Percentiles rank a stretch among this genome's conserved stretches.
phyloP scores from a whole-genome alignment of 2,797 vertebrate genomes.

The Anguilla anguilla region DNA sequence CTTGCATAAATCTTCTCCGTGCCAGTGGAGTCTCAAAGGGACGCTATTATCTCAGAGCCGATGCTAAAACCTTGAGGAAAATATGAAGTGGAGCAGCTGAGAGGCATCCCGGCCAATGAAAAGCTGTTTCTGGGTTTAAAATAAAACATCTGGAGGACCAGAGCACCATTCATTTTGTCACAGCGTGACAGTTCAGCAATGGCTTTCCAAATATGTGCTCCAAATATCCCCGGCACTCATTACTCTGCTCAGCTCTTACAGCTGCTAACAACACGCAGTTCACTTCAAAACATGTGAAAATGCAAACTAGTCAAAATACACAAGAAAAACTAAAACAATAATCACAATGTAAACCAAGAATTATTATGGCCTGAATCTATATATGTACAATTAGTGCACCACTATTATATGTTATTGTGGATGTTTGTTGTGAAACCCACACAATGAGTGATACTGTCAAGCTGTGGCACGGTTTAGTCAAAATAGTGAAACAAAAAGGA shows the following conservation, averaged over 20 bases:
- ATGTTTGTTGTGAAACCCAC: not conserved
- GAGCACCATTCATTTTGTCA: not conserved
- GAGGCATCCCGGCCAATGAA: not conserved
- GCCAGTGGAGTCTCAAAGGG: slow-evolving; percentile 38
- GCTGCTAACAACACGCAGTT: not conserved
- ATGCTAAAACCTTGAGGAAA: slow-evolving; percentile 31
- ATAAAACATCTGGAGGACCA: slow-evolving; percentile 29
- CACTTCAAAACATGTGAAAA: not conserved
- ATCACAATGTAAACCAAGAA: not conserved
- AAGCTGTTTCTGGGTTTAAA: not conserved
- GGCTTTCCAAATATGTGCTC: not conserved
- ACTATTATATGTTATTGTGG: not conserved
- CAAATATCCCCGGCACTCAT: not conserved
- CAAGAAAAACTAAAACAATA: not conserved
- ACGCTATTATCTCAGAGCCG: slow-evolving; percentile 26
- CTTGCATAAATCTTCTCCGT: slow-evolving; percentile 84
- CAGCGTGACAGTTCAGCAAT: slow-evolving; percentile 13
- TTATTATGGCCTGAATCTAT: not conserved
- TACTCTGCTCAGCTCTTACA: not conserved
- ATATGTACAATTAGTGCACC: not conserved
- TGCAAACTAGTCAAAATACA: not conserved
- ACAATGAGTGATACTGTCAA: not conserved
- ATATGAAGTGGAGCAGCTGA: slow-evolving; percentile 30
- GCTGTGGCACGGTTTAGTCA: not conserved
- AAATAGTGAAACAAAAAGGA: not conserved